These are phyloP conservation scores for Huso huso DNA, from an alignment of 2,797 vertebrate genomes.

Conservation along the genomic window DNA sequence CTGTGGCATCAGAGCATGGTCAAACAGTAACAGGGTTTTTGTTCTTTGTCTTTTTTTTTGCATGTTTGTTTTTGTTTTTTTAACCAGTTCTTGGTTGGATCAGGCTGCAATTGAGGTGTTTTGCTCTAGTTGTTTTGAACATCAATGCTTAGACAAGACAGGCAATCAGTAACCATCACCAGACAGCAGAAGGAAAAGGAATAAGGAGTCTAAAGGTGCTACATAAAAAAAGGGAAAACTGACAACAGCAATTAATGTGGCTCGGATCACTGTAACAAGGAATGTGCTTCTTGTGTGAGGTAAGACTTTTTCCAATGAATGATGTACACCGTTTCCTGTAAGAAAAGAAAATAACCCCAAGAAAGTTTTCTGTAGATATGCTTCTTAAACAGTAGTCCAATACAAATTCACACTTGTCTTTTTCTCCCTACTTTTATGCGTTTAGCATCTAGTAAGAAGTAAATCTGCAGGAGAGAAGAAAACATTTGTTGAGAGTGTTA, in stretches of 20 bases:
- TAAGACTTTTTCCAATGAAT: slow-evolving; percentile 10
- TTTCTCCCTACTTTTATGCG: neutral
- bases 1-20: slow-evolving; percentile 45
- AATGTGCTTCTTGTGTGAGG: slow-evolving; percentile 19
- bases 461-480: neutral
- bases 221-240: slow-evolving; percentile 48
- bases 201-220: slow-evolving; percentile 56
- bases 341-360: slow-evolving; percentile 11
- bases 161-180: slow-evolving; percentile 98
- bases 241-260: slow-evolving; percentile 48
- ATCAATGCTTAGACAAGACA: slow-evolving; percentile 92
- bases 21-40: slow-evolving; percentile 44
- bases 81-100: slow-evolving; percentile 75
- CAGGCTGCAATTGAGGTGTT: slow-evolving; percentile 99
- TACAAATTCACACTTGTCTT: neutral
- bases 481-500: neutral
- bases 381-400: neutral
- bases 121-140: slow-evolving; percentile 54
- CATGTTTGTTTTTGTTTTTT: slow-evolving; percentile 14
- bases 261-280: slow-evolving; percentile 43
- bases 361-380: neutral
- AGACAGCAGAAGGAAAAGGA: slow-evolving; percentile 63
- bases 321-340: neutral
- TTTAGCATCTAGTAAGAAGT: neutral
- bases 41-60: slow-evolving; percentile 17